Base-by-base conservation (phyloP, 2,797 vertebrate species). In the Argyrosomus regius region DNA sequence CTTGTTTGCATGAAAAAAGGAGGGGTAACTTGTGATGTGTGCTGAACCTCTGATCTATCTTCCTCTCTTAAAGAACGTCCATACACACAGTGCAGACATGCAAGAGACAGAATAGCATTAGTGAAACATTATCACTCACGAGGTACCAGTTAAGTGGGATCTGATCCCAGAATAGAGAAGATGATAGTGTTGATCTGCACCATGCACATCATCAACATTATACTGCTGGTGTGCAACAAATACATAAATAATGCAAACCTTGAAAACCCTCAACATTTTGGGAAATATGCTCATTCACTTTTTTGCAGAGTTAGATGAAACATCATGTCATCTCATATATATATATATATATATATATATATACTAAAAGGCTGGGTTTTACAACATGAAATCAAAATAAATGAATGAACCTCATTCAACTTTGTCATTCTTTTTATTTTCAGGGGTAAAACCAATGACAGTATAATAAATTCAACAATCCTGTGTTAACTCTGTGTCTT, bases 1-100 rank as follows among this genome's bases (percentile, higher is more conserved):
- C 71, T 79, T 74, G 73, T 86, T 87, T 83, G 75, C 61, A 71
- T 86, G 70, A 78, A 84, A 85, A 79, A 20, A 66, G 65, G 75
- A 80, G 63, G 63, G 12, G 59, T 26, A 67, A 59, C 26, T 69
- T 57, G 61, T 67, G 78, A 73, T 64, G 49, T 63, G 59, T 1
- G 18, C 35, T 39, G 24, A 54, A 62, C 22, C 59, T 75, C 58
- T 83, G 75, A 65, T 81, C 50, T 2, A 2, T 67, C 52, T 62
- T 20, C 43, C 5, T 68, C 3, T 7, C 28, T 11, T 16, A 6
- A 16, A 60, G 66, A 74, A 45, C 41, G 11, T 14, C 3, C 26
- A 31, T 67, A 18, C 48, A 65, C 57, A 57, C 24, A 41, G 56
- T 24, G n/a, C 41, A 68, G 50, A 60, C 58, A 18, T 45, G 59